Evolutionary conservation across 2,888 invertebrate genomes (phyloP), one percentile per base, ranked within the genome.

Genomic region (Drosophila paramelanica): DNA sequence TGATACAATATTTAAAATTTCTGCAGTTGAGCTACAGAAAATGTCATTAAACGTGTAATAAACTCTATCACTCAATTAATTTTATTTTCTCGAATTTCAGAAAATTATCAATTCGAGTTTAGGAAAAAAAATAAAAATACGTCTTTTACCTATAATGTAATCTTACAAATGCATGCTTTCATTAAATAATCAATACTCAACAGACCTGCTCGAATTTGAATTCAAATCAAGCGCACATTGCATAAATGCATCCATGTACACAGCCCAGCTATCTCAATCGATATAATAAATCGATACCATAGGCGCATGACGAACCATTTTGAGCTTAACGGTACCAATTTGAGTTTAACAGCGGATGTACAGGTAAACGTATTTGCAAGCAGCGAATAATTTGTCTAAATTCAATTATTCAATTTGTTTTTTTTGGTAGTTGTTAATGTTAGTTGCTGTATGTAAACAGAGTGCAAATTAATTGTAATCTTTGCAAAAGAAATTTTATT

Each of bases 251-350:
- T 3, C 36, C 23, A 5, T 61, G 51, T 20, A 13, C 11, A 10
- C 23, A 55, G 25, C 36, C 6, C 8, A 27, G 27, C 13, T 23
- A 23, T 31, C 2, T 7, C 4, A 20, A 41, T 46, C 51, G 49
- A 36, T 51, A 38, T 2, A 1, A 7, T 1, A 17, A 49, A 49
- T 64, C 59, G 77, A 52, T 56, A 56, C 36, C 11, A 45, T 0
- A 2, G 4, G 8, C 3, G 3, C 3, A 14, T 39, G 1, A 33
- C 56, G 25, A 11, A 6, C 36, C 43, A 60, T 31, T 56, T 36
- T 55, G 36, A 49, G 64, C 13, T 17, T 42, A 51, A 39, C 73
- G 42, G 36, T 27, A 3, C 50, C 50, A 52, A 38, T 55, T 42
- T 36, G 52, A 60, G 53, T 5, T 39, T 50, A 57, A 65, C 60